phyloP scores from a whole-genome alignment of 2,113 vertebrate species.

The Sebastes fasciatus region DNA sequence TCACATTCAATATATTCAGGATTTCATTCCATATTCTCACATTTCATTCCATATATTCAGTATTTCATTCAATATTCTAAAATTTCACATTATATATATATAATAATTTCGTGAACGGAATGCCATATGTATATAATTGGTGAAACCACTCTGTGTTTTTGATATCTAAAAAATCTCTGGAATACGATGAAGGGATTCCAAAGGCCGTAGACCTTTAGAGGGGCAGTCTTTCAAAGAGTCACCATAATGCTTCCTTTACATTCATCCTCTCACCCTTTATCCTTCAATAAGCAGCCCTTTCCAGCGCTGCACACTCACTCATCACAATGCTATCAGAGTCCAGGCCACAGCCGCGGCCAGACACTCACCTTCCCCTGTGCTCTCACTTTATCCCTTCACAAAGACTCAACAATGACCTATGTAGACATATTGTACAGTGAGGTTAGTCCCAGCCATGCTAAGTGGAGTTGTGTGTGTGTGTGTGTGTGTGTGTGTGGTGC shows the following conservation, averaged over 20 bases:
- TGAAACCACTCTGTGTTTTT: background rate
- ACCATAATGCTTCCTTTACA: constrained; percentile 27
- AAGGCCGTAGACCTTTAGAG: constrained; percentile 26
- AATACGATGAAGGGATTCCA: constrained; percentile 16
- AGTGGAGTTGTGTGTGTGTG: background rate
- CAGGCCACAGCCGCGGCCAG: constrained; percentile 11
- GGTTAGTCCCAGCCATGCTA: constrained; percentile 10
- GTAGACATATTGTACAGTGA: constrained; percentile 44
- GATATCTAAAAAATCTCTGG: constrained; percentile 4
- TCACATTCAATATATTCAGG: no score
- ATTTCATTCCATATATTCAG: no score
- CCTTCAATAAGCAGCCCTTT: constrained; percentile 34
- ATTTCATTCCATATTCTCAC: no score
- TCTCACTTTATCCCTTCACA: constrained; percentile 39
- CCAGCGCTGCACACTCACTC: background rate
- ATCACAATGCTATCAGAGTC: constrained; percentile 55
- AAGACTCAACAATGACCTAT: constrained; percentile 47
- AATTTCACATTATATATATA: no score
- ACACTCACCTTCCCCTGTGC: constrained; percentile 44
- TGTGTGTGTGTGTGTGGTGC: constrained; percentile 7
- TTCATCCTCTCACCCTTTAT: constrained; percentile 20
- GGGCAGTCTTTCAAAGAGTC: constrained; percentile 22
- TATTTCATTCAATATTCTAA: no score
- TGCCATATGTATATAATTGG: background rate
- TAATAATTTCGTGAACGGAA: no score